These are phyloP conservation scores for Drosophila funebris DNA, from an alignment of 1,140 invertebrate genomes.

Conservation along the genomic window DNA sequence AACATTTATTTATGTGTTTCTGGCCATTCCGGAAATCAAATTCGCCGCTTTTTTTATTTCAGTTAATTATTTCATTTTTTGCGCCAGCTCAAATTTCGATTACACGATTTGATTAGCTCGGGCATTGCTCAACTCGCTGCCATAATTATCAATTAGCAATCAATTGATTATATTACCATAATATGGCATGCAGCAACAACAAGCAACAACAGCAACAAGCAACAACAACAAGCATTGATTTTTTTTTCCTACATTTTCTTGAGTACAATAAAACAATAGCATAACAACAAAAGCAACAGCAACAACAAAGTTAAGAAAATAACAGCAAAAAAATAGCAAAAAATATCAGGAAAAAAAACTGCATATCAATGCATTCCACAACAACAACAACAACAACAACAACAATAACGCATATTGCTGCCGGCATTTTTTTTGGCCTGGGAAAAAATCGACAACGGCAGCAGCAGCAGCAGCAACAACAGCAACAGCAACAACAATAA, in stretches of 20 bases:
- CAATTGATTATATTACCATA: constrained; percentile 73
- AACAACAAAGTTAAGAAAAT: not conserved
- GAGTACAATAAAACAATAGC: constrained; percentile 37
- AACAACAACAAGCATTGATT: constrained; percentile 14
- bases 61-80: constrained; percentile 6
- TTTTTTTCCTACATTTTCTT: constrained; percentile 22
- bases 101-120: constrained; percentile 47
- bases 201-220: constrained; percentile 15
- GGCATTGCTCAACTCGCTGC: constrained; percentile 47
- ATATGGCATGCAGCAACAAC: constrained; percentile 39
- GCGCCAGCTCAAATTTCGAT: constrained; percentile 21
- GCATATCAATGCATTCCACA: constrained; percentile 58
- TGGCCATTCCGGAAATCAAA: not conserved
- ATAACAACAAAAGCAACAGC: constrained; percentile 3
- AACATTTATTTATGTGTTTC: not conserved
- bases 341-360: constrained; percentile 35
- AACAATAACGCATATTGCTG: constrained; percentile 65
- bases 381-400: constrained; percentile 25
- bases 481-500: constrained; percentile 47
- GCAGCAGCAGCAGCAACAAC: constrained; percentile 29
- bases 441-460: constrained; percentile 62
- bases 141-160: constrained; percentile 81
- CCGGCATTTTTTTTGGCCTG: constrained; percentile 65
- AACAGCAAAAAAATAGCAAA: constrained; percentile 2
- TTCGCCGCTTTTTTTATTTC: not conserved